These are phyloP conservation scores for Oenanthe oenanthe DNA, from an alignment of 2,113 vertebrate genomes.

Conservation along the genomic window DNA sequence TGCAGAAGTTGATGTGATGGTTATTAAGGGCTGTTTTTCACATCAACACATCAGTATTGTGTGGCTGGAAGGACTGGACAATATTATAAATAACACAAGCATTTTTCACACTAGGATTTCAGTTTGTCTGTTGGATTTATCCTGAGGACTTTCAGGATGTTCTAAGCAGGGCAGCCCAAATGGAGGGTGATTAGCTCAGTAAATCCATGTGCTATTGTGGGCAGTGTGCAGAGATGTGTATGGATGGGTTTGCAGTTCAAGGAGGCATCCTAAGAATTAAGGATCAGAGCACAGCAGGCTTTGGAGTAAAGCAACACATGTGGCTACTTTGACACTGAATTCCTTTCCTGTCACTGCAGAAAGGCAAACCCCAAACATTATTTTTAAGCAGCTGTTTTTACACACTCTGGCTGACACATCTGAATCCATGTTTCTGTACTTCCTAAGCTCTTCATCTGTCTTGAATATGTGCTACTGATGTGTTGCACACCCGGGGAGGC, in stretches of 20 bases:
- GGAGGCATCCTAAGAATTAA: neutral
- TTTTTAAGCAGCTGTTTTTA: conserved; percentile 54
- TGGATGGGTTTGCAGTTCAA: conserved; percentile 7
- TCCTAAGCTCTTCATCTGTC: conserved; percentile 57
- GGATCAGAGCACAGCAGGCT: neutral
- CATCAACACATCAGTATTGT: neutral
- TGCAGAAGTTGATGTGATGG: neutral
- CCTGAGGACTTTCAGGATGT: neutral
- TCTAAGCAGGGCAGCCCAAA: neutral
- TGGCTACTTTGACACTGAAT: conserved; percentile 15
- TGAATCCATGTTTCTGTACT: conserved; percentile 34
- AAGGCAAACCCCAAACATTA: conserved; percentile 53
- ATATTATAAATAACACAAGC: neutral
- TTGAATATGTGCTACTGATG: conserved; percentile 23
- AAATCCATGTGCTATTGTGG: neutral
- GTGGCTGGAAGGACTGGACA: neutral
- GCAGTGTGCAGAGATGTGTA: neutral
- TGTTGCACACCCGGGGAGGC: neutral
- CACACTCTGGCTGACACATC: conserved; percentile 32
- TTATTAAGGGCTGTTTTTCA: neutral
- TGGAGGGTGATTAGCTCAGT: neutral
- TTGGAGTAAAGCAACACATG: conserved; percentile 11
- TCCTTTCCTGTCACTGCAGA: conserved; percentile 12
- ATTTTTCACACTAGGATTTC: neutral
- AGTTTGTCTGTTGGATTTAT: neutral